A percentile compares a stretch with the other conserved stretches of the same genome.
phyloP scores from a whole-genome alignment of 2,888 invertebrate species.

The Gryllus longicercus region DNA sequence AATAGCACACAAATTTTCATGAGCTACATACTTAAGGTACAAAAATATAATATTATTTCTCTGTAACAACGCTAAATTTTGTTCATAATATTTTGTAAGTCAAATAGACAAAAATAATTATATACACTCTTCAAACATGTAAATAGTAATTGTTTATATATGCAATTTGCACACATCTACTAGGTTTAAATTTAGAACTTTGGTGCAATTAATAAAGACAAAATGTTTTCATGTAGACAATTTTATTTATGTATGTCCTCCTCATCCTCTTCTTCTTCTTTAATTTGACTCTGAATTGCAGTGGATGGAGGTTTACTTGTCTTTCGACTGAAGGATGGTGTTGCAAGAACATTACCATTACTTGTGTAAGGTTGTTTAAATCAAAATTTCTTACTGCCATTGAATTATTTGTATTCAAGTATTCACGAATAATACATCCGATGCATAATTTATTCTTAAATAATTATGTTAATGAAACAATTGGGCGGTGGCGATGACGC shows the following conservation, averaged over 20 bases:
- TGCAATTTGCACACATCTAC: not conserved
- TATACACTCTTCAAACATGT: slow-evolving; percentile 12
- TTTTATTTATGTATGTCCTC: slow-evolving; percentile 17
- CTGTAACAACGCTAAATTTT: not conserved
- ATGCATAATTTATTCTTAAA: too few species aligned
- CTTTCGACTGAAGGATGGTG: slow-evolving; percentile 31
- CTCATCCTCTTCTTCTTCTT: slow-evolving; percentile 36
- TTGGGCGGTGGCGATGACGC: too few species aligned
- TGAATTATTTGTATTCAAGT: too few species aligned
- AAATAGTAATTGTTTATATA: not conserved
- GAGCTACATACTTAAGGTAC: not conserved
- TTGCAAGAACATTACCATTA: slow-evolving; percentile 23
- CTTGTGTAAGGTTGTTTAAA: slow-evolving; percentile 54
- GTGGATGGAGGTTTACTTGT: slow-evolving; percentile 32
- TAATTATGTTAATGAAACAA: too few species aligned
- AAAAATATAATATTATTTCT: not conserved
- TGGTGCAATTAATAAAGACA: not conserved
- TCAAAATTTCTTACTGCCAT: too few species aligned
- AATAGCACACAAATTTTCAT: not conserved
- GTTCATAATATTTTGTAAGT: not conserved
- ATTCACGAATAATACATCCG: too few species aligned
- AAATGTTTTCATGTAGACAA: not conserved
- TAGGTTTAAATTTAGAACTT: slow-evolving; percentile 20
- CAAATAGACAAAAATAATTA: not conserved
- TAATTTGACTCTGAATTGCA: slow-evolving; percentile 34